phyloP scores from a whole-genome alignment of 2,888 invertebrate species.

The Acholoe squamosa region DNA sequence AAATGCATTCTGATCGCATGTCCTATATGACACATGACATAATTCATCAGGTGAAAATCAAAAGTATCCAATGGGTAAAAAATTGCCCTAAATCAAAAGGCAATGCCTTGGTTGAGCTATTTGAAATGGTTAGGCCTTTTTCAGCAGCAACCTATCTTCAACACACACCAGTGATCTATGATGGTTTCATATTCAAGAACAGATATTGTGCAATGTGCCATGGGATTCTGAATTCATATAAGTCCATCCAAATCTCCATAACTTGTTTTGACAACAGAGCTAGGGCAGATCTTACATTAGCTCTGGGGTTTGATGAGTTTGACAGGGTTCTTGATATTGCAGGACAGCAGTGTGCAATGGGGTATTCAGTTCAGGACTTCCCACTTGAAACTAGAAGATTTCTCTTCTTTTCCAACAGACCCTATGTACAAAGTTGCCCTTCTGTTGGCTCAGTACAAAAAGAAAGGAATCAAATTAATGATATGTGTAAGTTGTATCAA shows the following conservation, averaged over 20 bases:
- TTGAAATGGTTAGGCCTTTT: neutral
- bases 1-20: neutral
- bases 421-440: neutral
- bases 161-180: neutral
- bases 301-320: neutral
- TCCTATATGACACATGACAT: no score
- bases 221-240: no score
- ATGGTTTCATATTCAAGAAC: neutral
- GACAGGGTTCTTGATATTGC: neutral
- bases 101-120: neutral
- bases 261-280: neutral
- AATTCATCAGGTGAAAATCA: neutral
- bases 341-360: neutral
- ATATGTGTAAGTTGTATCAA: neutral
- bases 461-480: neutral
- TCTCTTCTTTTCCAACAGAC: neutral
- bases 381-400: no score
- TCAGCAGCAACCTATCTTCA: neutral
- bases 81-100: neutral
- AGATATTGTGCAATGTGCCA: neutral
- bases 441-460: neutral
- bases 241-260: neutral
- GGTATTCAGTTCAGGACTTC: neutral
- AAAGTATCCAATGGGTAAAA: neutral
- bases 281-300: neutral